Conservation (phyloP, 2,797 vertebrate genomes). For the Avahi laniger region DNA sequence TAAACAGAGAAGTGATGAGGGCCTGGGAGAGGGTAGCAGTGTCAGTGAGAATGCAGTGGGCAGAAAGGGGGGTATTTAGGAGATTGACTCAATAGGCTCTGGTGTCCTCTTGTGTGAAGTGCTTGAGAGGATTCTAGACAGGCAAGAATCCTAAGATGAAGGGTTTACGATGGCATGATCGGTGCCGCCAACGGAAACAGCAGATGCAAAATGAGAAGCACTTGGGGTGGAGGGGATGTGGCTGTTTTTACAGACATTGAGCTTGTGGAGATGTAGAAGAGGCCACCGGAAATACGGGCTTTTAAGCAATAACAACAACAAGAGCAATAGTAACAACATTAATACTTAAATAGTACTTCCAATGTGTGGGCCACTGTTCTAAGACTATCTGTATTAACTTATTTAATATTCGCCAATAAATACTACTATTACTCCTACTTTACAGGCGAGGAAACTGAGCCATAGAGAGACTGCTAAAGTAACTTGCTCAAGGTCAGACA, state of each 20-base stretch:
- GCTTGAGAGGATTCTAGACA: background rate
- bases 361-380: background rate
- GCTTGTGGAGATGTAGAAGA: background rate
- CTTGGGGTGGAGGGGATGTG: background rate
- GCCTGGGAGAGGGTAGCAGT: background rate
- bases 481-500: background rate
- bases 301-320: background rate
- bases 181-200: background rate
- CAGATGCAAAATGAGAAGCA: background rate
- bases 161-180: background rate
- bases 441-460: background rate
- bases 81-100: background rate
- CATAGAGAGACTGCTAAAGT: background rate
- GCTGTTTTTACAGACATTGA: background rate
- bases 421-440: background rate
- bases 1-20: background rate
- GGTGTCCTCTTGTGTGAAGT: background rate
- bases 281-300: background rate
- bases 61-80: background rate
- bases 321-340: background rate
- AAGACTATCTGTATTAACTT: background rate
- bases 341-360: background rate
- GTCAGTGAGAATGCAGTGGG: background rate
- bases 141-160: background rate
- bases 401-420: background rate